Base-by-base conservation (phyloP, 2,113 vertebrate genomes). In the Bufo gargarizans region DNA sequence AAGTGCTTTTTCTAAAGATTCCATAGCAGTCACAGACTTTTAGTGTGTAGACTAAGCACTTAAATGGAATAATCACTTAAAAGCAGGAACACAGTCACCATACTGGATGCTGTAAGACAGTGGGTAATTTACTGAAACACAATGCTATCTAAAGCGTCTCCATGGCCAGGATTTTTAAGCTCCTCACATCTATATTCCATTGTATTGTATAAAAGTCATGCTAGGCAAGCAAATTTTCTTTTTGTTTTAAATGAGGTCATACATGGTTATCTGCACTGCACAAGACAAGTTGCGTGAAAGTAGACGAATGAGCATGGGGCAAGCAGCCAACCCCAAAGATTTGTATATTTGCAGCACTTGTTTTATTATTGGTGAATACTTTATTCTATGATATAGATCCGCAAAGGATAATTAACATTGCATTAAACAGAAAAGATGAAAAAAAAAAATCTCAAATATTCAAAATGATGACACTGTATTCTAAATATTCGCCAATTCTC, bases 41-140 rank as follows among this genome's bases (percentile, higher is more conserved):
- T 61, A 86, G 53, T 77, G 84, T 61, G 49, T 61, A 49, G 56
- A 61, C 77, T 86, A 86, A 86, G 55, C 22, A 56, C 55, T 76
- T 49, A 63, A 86, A 86, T 86, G 84, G 84, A 86, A 86, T 86
- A 86, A 86, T 86, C 84, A 76, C 71, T 63, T 86, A 86, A 86
- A 86, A 77, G 84, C 84, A 86, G 55, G 58, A n/a, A 13, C 43
- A 61, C 22, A 50, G 56, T 59, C 56, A 61, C 22, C 84, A 77
- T 84, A 84, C 49, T 77, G 63, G 71, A 77, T 77, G 47, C 19
- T 86, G 84, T 22, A 17, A 76, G 53, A 58, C 69, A 85, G 67
- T n/a, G 53, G 77, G 72, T 20, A 77, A 47, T 59, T 47, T 1
- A 59, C 16, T 47, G 6, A 49, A 49, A 77, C 11, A 77, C n/a